These are phyloP conservation scores for Pogonomyrmex californicus DNA, from an alignment of 1,140 invertebrate species.

Conservation along the genomic window DNA sequence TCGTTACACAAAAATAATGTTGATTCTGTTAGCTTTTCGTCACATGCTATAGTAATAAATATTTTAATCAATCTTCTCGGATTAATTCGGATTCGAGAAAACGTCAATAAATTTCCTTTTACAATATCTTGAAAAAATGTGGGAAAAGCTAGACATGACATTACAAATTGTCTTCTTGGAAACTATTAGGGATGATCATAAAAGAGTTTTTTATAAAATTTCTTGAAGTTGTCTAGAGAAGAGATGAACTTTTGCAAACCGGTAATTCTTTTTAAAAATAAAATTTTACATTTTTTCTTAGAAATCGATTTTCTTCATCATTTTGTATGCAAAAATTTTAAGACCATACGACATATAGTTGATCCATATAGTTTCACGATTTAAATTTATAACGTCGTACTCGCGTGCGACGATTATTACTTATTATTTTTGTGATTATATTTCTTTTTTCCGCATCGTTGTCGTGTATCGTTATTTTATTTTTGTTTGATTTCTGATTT, in stretches of 20 bases:
- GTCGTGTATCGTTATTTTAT: constrained; percentile 32
- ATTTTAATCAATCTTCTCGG: background rate
- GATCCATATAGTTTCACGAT: background rate
- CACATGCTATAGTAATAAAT: background rate
- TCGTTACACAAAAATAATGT: background rate
- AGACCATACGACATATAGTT: background rate
- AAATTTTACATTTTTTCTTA: background rate
- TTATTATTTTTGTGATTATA: constrained; percentile 24
- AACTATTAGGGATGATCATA: background rate
- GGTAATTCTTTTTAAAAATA: background rate
- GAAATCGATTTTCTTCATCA: background rate
- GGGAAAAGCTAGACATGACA: background rate
- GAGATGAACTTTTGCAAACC: background rate
- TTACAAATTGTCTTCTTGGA: background rate
- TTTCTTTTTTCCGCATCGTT: background rate
- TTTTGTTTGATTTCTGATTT: constrained; percentile 76
- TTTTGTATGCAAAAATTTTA: background rate
- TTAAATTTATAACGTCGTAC: background rate
- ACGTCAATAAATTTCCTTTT: background rate
- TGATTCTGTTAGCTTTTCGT: background rate
- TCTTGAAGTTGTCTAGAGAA: background rate
- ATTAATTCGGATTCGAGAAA: background rate
- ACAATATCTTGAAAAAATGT: background rate
- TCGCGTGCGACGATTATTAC: background rate
- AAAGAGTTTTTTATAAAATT: background rate